Conservation (phyloP, 2,797 vertebrate species). For the Enoplosus armatus region DNA sequence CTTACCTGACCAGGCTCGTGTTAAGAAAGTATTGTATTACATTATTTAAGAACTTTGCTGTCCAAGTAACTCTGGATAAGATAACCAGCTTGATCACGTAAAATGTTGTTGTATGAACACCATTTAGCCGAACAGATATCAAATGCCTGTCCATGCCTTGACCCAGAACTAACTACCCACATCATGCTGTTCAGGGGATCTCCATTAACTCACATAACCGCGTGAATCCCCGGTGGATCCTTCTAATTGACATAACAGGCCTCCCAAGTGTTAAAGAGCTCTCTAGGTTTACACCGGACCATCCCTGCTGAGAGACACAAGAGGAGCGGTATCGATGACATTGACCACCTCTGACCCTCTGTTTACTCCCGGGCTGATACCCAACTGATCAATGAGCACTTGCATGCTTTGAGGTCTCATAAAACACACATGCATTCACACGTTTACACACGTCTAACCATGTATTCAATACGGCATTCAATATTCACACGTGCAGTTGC, state of each 20-base stretch:
- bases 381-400: conserved; percentile 46
- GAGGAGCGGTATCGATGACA: conserved; percentile 54
- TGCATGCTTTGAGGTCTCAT: not conserved
- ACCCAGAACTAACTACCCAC: conserved; percentile 25
- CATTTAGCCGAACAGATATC: not conserved
- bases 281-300: conserved; percentile 45
- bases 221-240: conserved; percentile 46
- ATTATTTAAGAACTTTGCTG: not conserved
- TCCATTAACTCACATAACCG: conserved; percentile 45
- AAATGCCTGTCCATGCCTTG: not conserved
- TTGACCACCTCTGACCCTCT: conserved; percentile 60
- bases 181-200: conserved; percentile 20
- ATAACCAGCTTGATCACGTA: not conserved
- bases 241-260: conserved; percentile 58
- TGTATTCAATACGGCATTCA: too few relatives aligned
- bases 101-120: not conserved
- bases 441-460: not conserved
- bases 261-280: conserved; percentile 64
- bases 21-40: not conserved
- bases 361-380: conserved; percentile 46
- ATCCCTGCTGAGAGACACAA: conserved; percentile 20
- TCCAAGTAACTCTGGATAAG: not conserved
- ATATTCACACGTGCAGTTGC: not conserved
- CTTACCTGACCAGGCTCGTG: not conserved
- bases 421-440: not conserved